Conservation (phyloP, 2,888 invertebrate genomes). For the Labia minor region DNA sequence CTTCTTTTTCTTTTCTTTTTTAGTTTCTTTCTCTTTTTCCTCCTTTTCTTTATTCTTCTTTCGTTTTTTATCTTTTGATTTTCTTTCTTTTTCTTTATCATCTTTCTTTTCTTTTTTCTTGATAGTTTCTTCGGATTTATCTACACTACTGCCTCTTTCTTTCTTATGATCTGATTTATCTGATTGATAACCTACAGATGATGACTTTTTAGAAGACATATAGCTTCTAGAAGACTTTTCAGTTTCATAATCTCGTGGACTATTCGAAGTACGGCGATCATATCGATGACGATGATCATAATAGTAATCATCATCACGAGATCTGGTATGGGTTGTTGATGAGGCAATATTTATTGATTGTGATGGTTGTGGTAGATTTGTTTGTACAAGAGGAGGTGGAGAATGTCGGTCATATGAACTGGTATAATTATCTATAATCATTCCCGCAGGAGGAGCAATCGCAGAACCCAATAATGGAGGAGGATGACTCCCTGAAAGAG, state of each 20-base stretch:
- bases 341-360: constrained; percentile 22
- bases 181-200: background rate
- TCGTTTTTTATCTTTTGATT: constrained; percentile 36
- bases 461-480: constrained; percentile 25
- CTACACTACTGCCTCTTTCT: background rate
- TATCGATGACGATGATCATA: constrained; percentile 1
- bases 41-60: constrained; percentile 37
- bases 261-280: background rate
- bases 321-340: constrained; percentile 30
- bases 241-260: background rate
- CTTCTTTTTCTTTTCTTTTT: constrained; percentile 33
- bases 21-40: constrained; percentile 32
- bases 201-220: background rate
- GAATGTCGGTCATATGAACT: background rate
- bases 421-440: background rate
- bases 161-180: constrained; percentile 14
- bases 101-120: constrained; percentile 29
- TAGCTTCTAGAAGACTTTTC: background rate
- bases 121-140: background rate
- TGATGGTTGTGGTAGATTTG: background rate
- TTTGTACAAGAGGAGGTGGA: constrained; percentile 20
- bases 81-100: constrained; percentile 38
- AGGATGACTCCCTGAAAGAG: constrained; percentile 26
- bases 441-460: constrained; percentile 26
- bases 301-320: constrained; percentile 13